These are phyloP conservation scores for Tenrec ecaudatus DNA, from an alignment of 2,113 vertebrate genomes.

Conservation along the genomic window DNA sequence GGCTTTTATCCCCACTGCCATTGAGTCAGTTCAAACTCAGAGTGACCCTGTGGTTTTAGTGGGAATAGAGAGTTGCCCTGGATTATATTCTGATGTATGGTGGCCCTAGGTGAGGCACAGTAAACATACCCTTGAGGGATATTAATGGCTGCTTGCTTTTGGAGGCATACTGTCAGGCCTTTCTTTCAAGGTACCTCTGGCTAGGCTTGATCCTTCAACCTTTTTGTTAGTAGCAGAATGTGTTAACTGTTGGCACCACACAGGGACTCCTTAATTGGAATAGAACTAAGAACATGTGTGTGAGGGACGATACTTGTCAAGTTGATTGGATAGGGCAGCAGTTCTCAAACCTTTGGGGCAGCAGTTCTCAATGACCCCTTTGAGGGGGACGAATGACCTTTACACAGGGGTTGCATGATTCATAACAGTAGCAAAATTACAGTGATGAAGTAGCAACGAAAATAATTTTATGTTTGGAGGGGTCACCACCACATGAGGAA, in stretches of 20 bases:
- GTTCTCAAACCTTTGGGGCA: no score
- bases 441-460: no score
- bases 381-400: no score
- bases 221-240: background rate
- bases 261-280: background rate
- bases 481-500: no score
- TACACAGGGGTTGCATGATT: no score
- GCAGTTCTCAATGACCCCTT: no score
- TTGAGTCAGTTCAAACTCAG: background rate
- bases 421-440: no score
- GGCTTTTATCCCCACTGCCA: background rate
- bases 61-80: background rate
- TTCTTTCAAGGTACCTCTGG: background rate
- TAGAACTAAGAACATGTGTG: background rate
- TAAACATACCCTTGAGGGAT: background rate
- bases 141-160: background rate
- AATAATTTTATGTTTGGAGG: no score
- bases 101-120: no score
- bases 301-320: background rate
- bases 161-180: background rate
- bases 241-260: background rate
- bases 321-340: background rate
- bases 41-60: background rate
- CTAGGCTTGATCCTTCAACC: background rate
- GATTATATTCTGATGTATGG: background rate